Base-by-base conservation (phyloP, 2,113 vertebrate species). In the Oreotragus oreotragus region DNA sequence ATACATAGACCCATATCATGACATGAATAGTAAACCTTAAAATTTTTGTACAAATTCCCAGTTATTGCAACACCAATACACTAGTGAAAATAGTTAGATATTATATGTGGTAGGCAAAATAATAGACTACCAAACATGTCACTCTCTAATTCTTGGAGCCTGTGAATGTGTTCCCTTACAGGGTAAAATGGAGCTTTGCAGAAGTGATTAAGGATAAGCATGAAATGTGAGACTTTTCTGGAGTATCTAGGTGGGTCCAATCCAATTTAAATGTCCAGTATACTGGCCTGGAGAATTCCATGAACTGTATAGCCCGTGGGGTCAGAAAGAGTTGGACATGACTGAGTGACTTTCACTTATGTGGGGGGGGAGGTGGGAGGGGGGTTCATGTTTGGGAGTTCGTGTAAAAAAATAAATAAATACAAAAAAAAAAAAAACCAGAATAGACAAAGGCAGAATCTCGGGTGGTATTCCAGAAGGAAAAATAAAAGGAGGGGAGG, bases 271-370 rank as follows among this genome's bases (percentile, higher is more conserved):
- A 36, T 36, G 8, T 70, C 64, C 64, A 21, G 16, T 36, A 6
- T 21, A 19, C 64, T 36, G 17, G 17, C n/a, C 66, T 70, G 66
- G 66, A 70, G 9, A 70, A 36, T 23, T 12, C 19, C n/a, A 23
- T 36, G 66, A 2, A 23, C n/a, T 36, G 17, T 21, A 21, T 36
- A 70, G 64, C 17, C n/a, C 10, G 6, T 70, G 66, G n/a, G n/a
- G 10, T 70, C n/a, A 3, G 19, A 23, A 36, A 70, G 19, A 70
- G 19, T 3, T n/a, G 10, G n/a, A 23, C 19, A 23, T 0, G 9
- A 23, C 19, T 70, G 19, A 36, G 64, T 1, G 4, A 23, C n/a
- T 39, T 21, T 66, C 4, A 15, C 6, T 7, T n/a, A n/a, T n/a
- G n/a, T n/a, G n/a, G n/a, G n/a, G n/a, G n/a, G n/a, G n/a, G n/a